Percentiles rank a stretch among this genome's conserved stretches.
Evolutionary conservation across 92 coral and sea anemone species (phyloP).

Genomic region (Porites evermanni): DNA sequence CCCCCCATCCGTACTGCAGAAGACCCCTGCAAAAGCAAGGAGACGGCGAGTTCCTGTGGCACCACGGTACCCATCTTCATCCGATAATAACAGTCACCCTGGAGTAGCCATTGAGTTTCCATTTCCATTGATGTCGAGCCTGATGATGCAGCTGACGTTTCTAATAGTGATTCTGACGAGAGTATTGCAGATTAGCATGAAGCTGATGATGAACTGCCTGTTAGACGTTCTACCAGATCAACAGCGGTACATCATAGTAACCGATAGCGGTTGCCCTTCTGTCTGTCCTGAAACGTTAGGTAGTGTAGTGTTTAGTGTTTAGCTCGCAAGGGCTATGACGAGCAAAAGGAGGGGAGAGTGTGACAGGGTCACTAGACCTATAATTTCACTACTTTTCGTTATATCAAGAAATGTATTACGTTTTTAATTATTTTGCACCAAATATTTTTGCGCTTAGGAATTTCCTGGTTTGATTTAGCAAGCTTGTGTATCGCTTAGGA

Average conservation of each 20-base stretch:
- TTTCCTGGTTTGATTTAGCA: too few species aligned
- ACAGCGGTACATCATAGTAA: slow-evolving; percentile 58
- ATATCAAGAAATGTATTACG: too few species aligned
- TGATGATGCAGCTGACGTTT: not conserved
- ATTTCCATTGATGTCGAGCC: slow-evolving; percentile 4
- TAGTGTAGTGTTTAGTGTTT: not conserved
- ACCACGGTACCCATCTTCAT: slow-evolving; percentile 2
- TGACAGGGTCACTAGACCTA: slow-evolving; percentile 41
- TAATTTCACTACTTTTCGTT: too few species aligned
- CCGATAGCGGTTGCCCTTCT: slow-evolving; percentile 18
- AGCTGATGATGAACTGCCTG: not conserved
- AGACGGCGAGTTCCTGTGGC: slow-evolving; percentile 1
- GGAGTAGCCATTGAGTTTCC: slow-evolving; percentile 24
- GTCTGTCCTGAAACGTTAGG: too few species aligned
- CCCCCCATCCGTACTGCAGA: slow-evolving; percentile 25
- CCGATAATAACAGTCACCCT: slow-evolving; percentile 21
- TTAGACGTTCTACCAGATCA: slow-evolving; percentile 46
- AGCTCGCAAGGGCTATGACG: slow-evolving; percentile 32
- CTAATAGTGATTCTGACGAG: not conserved
- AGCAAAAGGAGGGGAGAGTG: slow-evolving; percentile 62
- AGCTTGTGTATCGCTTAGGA: too few species aligned
- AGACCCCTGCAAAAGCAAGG: not conserved
- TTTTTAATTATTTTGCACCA: too few species aligned
- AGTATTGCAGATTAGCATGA: too few species aligned
- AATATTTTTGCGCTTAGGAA: too few species aligned